Conservation (phyloP, 2,797 vertebrate genomes). For the Xenopus petersii region DNA sequence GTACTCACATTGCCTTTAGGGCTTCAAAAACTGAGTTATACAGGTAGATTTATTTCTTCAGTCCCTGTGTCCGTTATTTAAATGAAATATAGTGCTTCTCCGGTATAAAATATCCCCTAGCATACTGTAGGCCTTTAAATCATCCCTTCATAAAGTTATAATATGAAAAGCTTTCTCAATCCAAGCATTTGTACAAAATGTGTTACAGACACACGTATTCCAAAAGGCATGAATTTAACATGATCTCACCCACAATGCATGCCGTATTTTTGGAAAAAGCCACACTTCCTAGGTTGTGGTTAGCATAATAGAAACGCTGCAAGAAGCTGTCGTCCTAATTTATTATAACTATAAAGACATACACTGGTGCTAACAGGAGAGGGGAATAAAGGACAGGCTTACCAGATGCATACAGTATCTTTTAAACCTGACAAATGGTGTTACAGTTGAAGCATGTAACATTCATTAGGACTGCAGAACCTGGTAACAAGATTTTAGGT, state of each 20-base stretch:
- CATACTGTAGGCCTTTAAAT: too few relatives aligned
- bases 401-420: constrained; percentile 5
- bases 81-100: too few relatives aligned
- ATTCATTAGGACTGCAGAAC: constrained; percentile 4
- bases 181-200: constrained; percentile 31
- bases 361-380: constrained; percentile 1
- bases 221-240: constrained; percentile 19
- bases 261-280: constrained; percentile 20
- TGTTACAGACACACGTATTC: constrained; percentile 29
- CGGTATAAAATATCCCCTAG: too few relatives aligned
- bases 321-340: constrained; percentile 21
- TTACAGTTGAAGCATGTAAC: constrained; percentile 17
- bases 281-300: constrained; percentile 29
- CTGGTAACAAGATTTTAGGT: neutral
- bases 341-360: constrained; percentile 10
- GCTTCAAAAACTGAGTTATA: too few relatives aligned
- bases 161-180: constrained; percentile 41
- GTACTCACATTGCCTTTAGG: too few relatives aligned
- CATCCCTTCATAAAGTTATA: too few relatives aligned
- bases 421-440: constrained; percentile 11
- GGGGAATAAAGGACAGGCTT: neutral
- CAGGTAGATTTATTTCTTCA: too few relatives aligned
- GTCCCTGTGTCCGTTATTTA: too few relatives aligned
- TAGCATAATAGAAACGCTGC: constrained; percentile 14
- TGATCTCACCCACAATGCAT: constrained; percentile 25